Evolutionary conservation across 2,888 invertebrate species (phyloP).

Genomic region (Gisinianus flammeolus): DNA sequence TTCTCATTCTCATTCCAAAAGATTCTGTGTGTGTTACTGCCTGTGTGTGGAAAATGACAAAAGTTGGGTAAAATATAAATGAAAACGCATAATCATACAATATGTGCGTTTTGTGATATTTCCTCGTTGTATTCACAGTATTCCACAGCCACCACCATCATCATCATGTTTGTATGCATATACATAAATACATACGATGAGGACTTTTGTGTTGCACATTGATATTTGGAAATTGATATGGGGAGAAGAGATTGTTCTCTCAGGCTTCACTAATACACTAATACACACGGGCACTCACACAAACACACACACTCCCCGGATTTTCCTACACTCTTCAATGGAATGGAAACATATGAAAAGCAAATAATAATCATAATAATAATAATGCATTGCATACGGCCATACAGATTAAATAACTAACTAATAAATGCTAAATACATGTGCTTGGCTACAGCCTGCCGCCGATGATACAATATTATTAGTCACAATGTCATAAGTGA

Average conservation of each 20-base stretch:
- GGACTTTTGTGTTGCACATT: too few relatives aligned
- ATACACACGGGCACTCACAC: not conserved
- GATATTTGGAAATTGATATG: not conserved
- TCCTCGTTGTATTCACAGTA: too few relatives aligned
- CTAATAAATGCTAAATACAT: slow-evolving; percentile 9
- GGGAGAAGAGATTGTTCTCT: not conserved
- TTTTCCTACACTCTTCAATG: not conserved
- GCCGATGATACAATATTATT: not conserved
- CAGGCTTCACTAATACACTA: not conserved
- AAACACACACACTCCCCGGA: not conserved
- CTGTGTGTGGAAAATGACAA: not conserved
- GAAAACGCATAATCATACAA: slow-evolving; percentile 22
- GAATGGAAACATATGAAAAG: slow-evolving; percentile 13
- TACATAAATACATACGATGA: not conserved
- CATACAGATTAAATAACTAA: not conserved
- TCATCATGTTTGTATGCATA: not conserved
- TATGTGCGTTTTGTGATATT: slow-evolving; percentile 6
- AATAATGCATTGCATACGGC: slow-evolving; percentile 3
- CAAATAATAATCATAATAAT: not conserved
- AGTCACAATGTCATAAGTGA: not conserved
- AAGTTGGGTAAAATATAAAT: slow-evolving; percentile 22
- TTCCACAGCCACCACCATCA: not conserved
- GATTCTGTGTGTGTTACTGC: not conserved
- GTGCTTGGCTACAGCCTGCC: not conserved
- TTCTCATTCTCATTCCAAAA: not conserved